These are phyloP conservation scores for Sitodiplosis mosellana DNA, from an alignment of 1,140 invertebrate species.

Conservation along the genomic window DNA sequence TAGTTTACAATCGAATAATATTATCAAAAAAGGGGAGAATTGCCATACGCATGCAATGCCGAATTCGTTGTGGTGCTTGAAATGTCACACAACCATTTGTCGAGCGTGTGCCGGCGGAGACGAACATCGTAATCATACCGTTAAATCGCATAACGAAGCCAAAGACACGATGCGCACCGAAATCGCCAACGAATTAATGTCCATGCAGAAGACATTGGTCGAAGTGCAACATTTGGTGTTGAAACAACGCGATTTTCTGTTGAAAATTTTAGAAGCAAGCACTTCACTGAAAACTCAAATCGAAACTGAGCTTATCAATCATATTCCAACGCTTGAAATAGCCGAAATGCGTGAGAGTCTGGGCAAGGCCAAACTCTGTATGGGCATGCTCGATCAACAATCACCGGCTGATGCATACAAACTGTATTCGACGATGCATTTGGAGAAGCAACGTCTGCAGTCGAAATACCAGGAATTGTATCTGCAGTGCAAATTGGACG, in stretches of 20 bases:
- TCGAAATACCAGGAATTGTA: slow-evolving; percentile 51
- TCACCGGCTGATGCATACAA: slow-evolving; percentile 34
- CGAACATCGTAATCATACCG: slow-evolving; percentile 42
- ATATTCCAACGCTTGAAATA: slow-evolving; percentile 40
- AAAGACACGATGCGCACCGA: slow-evolving; percentile 44
- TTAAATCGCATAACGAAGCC: slow-evolving; percentile 45
- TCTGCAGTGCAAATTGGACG: slow-evolving; percentile 48
- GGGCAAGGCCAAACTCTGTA: slow-evolving; percentile 35
- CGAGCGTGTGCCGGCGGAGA: slow-evolving; percentile 42
- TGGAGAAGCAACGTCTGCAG: slow-evolving; percentile 43
- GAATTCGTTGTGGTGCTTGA: slow-evolving; percentile 47
- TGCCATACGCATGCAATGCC: slow-evolving; percentile 56
- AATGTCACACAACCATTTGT: slow-evolving; percentile 43
- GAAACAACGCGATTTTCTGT: slow-evolving; percentile 47
- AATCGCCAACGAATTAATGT: slow-evolving; percentile 30
- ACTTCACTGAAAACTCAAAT: slow-evolving; percentile 51
- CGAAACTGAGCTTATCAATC: slow-evolving; percentile 47
- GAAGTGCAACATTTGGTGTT: slow-evolving; percentile 43
- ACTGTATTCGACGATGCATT: slow-evolving; percentile 32
- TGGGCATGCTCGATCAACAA: slow-evolving; percentile 30
- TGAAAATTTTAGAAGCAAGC: slow-evolving; percentile 53
- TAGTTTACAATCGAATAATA: background rate
- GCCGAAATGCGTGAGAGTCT: slow-evolving; percentile 41
- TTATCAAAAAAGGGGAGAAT: slow-evolving; percentile 28
- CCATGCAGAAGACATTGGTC: slow-evolving; percentile 32